Base-by-base conservation (phyloP, 2,797 vertebrate genomes). In the Enteromius mattozi region DNA sequence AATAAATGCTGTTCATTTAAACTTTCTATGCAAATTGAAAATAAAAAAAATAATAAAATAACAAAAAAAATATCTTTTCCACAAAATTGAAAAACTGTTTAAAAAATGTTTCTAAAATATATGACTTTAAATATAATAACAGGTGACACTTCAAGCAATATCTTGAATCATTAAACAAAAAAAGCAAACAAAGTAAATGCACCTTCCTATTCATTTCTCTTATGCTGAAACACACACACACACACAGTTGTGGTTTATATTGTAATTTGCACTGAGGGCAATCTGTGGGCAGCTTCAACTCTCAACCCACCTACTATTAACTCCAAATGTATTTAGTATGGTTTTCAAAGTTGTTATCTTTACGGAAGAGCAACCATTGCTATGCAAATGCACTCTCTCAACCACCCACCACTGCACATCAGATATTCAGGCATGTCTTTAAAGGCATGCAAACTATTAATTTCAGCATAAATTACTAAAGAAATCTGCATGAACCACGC, bases 341-440 rank as follows among this genome's bases (percentile, higher is more conserved):
- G 42, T 85, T 85, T 75, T 84, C 51, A 47, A 78, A 78, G 19
- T 66, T 68, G 83, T 83, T 49, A 69, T 82, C 56, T 78, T 70
- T 54, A 45, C 14, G 10, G 21, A 79, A 87, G 59, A 42, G n/a
- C 70, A 83, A 90, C 91, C 87, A 86, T 83, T 81, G 88, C 81
- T 89, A 89, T 92, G 90, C 91, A 92, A 91, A 94, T 93, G 85
- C 87, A 90, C 88, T 91, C 90, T 84, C 89, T 88, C 89, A 86
- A 82, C 91, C 88, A 83, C 90, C 89, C 89, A 92, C 87, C 86
- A 83, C 86, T 87, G 79, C 69, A 76, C 88, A 87, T 86, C 89
- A 90, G 78, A 90, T 81, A 85, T 87, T 86, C 86, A 88, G 86
- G 81, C 45, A 65, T 70, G 82, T 86, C 78, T 89, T 91, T 91